Conservation (phyloP, 2,797 vertebrate genomes). For the Scarus forsteni region DNA sequence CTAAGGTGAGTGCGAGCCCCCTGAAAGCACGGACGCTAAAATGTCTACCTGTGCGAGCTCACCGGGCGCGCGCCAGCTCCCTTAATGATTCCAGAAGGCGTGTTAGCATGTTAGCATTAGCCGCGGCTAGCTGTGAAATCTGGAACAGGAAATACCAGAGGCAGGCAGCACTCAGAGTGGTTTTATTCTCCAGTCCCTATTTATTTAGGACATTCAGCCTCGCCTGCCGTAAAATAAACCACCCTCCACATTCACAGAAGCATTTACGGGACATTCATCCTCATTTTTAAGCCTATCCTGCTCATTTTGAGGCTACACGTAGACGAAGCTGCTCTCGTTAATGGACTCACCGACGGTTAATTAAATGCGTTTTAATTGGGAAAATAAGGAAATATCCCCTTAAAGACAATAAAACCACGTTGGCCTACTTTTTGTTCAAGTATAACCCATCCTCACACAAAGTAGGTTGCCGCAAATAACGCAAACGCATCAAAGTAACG, state of each 20-base stretch:
- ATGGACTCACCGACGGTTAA: not conserved
- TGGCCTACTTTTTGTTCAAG: not conserved
- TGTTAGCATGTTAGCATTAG: slow-evolving; percentile 56
- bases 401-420: too few species aligned
- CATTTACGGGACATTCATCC: too few species aligned
- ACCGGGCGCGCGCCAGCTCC: not conserved
- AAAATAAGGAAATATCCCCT: rapidly evolving
- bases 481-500: not conserved
- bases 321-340: not conserved
- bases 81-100: slow-evolving; percentile 27
- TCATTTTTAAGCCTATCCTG: not conserved
- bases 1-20: slow-evolving; percentile 48
- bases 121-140: slow-evolving; percentile 42
- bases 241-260: not conserved
- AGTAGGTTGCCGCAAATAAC: not conserved
- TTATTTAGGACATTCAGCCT: not conserved
- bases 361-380: not conserved
- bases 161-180: not conserved
- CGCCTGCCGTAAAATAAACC: too few species aligned
- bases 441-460: not conserved
- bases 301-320: not conserved
- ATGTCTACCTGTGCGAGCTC: not conserved
- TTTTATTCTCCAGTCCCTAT: not conserved
- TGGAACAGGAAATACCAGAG: slow-evolving; percentile 74
- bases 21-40: not conserved